These are phyloP conservation scores for Phyllostomus discolor DNA, from an alignment of 2,113 vertebrate genomes.

Conservation along the genomic window DNA sequence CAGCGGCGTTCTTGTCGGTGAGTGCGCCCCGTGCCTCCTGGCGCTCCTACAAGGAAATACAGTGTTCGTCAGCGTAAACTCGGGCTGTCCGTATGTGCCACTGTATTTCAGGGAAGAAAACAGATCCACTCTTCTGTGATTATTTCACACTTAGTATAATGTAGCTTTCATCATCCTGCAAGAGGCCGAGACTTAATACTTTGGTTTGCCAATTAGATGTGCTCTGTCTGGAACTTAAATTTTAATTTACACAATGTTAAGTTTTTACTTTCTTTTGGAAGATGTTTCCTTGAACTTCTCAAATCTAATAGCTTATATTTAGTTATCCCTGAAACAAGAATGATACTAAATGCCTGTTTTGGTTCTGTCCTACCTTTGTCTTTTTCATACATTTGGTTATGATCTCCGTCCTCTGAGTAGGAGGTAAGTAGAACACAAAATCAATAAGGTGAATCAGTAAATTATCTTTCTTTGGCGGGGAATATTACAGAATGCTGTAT, in stretches of 20 bases:
- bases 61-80: not conserved
- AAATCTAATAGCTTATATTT: not conserved
- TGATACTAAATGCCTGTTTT: conserved; percentile 8
- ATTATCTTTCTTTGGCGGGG: not conserved
- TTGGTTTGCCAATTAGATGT: not conserved
- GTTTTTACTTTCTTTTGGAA: not conserved
- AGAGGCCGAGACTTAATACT: not conserved
- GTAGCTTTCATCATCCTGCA: not conserved
- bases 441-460: not conserved
- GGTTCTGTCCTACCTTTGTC: not conserved
- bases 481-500: not conserved
- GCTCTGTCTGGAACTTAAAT: not conserved
- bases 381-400: not conserved
- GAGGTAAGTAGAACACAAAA: not conserved
- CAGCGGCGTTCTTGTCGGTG: conserved; percentile 89
- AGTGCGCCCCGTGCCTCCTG: conserved; percentile 51
- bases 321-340: not conserved
- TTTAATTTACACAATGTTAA: not conserved
- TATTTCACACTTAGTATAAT: not conserved
- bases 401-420: not conserved
- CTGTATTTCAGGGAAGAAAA: not conserved
- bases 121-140: not conserved
- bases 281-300: not conserved
- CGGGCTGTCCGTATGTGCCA: not conserved
- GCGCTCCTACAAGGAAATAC: not conserved